Conservation (phyloP, 2,113 vertebrate genomes). For the Austrofundulus limnaeus region DNA sequence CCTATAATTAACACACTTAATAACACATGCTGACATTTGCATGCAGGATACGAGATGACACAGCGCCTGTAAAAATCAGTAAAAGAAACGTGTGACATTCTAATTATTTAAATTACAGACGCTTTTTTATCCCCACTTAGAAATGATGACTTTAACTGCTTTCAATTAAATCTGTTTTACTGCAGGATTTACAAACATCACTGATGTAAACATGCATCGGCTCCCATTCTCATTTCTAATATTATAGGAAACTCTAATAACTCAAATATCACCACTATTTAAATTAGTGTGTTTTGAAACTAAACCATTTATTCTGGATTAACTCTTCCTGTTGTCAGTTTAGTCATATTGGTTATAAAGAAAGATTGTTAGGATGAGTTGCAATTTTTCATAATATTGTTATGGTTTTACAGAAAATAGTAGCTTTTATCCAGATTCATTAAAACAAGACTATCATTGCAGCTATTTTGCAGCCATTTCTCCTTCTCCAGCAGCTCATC, state of each 20-base stretch:
- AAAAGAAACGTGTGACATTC: background rate
- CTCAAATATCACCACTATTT: background rate
- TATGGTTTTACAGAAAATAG: too few species aligned
- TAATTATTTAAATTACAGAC: background rate
- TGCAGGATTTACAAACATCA: background rate
- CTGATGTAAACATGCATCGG: background rate
- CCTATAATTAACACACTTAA: constrained; percentile 15
- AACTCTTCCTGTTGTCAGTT: too few species aligned
- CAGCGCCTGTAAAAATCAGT: constrained; percentile 1
- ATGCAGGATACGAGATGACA: background rate
- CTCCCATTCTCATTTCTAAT: background rate
- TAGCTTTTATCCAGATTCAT: too few species aligned
- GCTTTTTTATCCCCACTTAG: background rate
- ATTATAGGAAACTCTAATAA: background rate
- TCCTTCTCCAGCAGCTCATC: too few species aligned
- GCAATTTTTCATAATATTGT: background rate
- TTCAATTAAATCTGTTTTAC: background rate
- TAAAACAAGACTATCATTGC: too few species aligned
- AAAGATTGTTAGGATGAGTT: background rate
- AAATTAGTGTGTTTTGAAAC: background rate
- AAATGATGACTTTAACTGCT: constrained; percentile 1
- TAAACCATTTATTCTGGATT: background rate
- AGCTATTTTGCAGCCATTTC: too few species aligned
- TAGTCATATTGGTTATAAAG: too few species aligned
- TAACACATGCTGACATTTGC: constrained; percentile 46